Evolutionary conservation across 2,113 vertebrate genomes (phyloP).

Genomic region (Tonatia bakeri): DNA sequence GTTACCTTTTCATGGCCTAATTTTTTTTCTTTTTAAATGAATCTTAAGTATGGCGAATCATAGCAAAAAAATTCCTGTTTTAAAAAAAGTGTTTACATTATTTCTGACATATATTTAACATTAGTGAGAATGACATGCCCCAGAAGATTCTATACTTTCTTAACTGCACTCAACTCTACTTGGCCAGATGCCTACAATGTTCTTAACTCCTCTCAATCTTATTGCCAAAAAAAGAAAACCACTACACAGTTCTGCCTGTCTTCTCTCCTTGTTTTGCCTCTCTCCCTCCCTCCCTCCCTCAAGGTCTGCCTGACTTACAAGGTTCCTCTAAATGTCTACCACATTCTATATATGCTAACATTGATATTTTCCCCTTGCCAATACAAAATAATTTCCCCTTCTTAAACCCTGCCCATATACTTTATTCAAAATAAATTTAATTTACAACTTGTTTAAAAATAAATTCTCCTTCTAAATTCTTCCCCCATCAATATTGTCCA

Average conservation of each 20-base stretch:
- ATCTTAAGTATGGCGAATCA: constrained; percentile 4
- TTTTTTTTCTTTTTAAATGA: neutral
- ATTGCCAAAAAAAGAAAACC: constrained; percentile 14
- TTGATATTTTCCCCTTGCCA: neutral
- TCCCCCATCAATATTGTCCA: neutral
- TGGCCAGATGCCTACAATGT: neutral
- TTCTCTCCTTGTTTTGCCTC: neutral
- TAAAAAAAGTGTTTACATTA: neutral
- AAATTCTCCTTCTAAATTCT: neutral
- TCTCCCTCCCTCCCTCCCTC: neutral
- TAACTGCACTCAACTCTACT: neutral
- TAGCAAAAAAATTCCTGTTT: neutral
- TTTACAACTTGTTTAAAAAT: neutral
- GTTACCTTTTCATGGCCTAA: neutral
- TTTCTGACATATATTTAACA: neutral
- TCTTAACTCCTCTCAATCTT: constrained; percentile 29
- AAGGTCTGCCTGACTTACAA: neutral
- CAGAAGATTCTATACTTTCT: neutral
- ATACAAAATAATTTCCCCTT: neutral
- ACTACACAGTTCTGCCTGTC: neutral
- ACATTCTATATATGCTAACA: neutral
- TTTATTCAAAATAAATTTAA: neutral
- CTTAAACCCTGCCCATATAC: neutral
- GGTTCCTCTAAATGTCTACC: neutral
- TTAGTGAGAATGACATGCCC: neutral